A percentile compares a stretch with the other conserved stretches of the same genome.
Evolutionary conservation across 2,797 vertebrate genomes (phyloP).

Genomic region (Pagetopsis macropterus): DNA sequence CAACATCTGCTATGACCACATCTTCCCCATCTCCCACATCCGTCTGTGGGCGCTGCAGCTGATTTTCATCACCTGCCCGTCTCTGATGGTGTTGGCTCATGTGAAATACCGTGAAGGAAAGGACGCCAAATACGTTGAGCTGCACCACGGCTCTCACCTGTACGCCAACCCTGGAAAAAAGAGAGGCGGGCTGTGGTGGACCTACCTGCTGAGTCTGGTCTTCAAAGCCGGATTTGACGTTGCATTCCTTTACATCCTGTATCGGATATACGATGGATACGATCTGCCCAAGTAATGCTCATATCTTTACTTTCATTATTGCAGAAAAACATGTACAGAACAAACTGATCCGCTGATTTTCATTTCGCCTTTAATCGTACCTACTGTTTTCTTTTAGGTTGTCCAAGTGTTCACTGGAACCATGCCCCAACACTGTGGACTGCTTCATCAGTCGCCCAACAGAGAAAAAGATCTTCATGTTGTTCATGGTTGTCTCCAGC

Average conservation of each 20-base stretch:
- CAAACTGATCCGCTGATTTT: neutral
- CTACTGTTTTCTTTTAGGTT: constrained; percentile 51
- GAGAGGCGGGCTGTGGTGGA: constrained; percentile 94
- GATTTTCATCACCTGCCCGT: constrained; percentile 95
- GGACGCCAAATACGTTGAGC: constrained; percentile 75
- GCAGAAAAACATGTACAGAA: neutral
- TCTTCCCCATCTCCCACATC: constrained; percentile 96
- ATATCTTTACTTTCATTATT: neutral
- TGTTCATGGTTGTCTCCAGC: constrained; percentile 91
- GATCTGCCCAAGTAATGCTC: constrained; percentile 82
- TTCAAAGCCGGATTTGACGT: constrained; percentile 87
- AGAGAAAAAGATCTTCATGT: constrained; percentile 92
- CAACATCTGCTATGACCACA: constrained; percentile 91
- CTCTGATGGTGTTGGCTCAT: constrained; percentile 93
- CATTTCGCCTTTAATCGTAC: neutral
- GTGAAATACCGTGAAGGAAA: constrained; percentile 89
- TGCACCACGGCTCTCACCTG: constrained; percentile 67
- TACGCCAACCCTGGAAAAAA: constrained; percentile 90
- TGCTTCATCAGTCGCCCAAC: constrained; percentile 93
- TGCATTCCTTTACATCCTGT: constrained; percentile 89
- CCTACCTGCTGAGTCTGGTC: constrained; percentile 90
- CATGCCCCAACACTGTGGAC: constrained; percentile 91
- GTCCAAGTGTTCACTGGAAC: constrained; percentile 84
- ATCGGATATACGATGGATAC: constrained; percentile 87
- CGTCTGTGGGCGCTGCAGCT: constrained; percentile 97